A percentile compares a stretch with the other conserved stretches of the same genome.
Evolutionary conservation across 1,140 invertebrate genomes (phyloP).

Genomic region (Ectropis grisescens): DNA sequence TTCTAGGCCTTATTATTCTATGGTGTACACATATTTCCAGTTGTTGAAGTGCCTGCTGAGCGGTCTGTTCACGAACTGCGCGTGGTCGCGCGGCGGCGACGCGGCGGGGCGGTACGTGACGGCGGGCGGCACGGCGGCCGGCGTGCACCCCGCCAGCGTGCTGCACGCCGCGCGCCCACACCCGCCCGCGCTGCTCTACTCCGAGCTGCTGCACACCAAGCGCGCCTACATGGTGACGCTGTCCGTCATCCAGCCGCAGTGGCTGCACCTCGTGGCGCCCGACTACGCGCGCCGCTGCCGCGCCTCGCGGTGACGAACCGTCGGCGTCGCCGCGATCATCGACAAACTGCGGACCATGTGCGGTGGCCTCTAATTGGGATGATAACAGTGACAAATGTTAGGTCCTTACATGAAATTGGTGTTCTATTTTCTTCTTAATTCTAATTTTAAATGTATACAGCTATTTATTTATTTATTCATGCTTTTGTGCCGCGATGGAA

Average conservation of each 20-base stretch:
- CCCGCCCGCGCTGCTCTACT: constrained; percentile 87
- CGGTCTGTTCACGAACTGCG: constrained; percentile 91
- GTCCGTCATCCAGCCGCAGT: constrained; percentile 80
- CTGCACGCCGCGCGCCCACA: constrained; percentile 76
- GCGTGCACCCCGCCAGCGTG: constrained; percentile 88
- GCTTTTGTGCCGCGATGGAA: no score
- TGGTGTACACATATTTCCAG: no score
- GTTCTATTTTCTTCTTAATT: not conserved
- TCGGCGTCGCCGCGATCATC: not conserved
- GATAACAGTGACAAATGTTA: no score
- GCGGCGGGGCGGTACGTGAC: constrained; percentile 39
- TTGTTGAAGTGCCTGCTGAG: constrained; percentile 84
- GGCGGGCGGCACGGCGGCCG: constrained; percentile 28
- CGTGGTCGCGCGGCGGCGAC: constrained; percentile 78
- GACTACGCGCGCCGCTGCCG: constrained; percentile 39
- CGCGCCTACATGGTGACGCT: constrained; percentile 86
- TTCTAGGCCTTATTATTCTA: no score
- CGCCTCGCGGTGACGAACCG: constrained; percentile 30
- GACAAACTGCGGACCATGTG: no score
- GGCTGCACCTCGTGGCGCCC: constrained; percentile 71
- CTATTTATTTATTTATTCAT: no score
- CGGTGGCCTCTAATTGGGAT: no score
- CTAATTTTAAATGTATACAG: no score
- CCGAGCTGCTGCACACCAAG: constrained; percentile 89
- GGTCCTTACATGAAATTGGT: no score